Evolutionary conservation across 2,113 vertebrate species (phyloP), one percentile per base, ranked within the genome.

Genomic region (Merops nubicus): DNA sequence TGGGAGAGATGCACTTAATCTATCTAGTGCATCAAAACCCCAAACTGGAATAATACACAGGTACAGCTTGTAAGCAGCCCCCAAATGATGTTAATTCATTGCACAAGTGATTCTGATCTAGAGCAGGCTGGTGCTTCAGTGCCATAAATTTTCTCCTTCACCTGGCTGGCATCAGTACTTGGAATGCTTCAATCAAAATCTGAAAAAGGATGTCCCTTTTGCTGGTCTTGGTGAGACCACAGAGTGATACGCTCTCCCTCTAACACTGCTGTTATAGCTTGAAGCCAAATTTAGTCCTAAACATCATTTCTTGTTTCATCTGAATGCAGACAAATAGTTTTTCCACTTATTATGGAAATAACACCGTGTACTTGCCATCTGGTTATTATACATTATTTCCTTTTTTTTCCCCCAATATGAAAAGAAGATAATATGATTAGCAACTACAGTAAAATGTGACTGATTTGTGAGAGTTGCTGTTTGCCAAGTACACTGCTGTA

Each of bases 361-460:
- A 85, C 57, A 29, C 91, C 89, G 83, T 96, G 96, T 89, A 68
- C 62, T 94, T 95, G 50, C 63, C 74, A 70, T 91, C 68, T 93
- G 64, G 28, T 81, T 94, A 62, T 88, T 96, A 50, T 47, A 45
- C 9, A 5, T 56, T 7, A 72, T 86, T 87, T 88, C 57, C 23
- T 54, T 68, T 33, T 28, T 18, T 54, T 93, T 60, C 0, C 45
- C 47, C 77, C 26, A 65, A 94, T 65, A 94, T 67, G 82, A 83
- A 96, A 93, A 56, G 15, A 95, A 95, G 89, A 89, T 91, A 51
- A 94, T 92, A 88, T 96, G 91, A 97, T 83, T 89, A 95, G 82
- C 3, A 17, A 26, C 62, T 84, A 78, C 62, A 84, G 45, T 79
- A 93, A 92, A 88, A 75, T 28, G 54, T 42, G 54, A 9, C 47